phyloP scores from a whole-genome alignment of 2,113 vertebrate genomes.

The Tricholaema leucomelas region DNA sequence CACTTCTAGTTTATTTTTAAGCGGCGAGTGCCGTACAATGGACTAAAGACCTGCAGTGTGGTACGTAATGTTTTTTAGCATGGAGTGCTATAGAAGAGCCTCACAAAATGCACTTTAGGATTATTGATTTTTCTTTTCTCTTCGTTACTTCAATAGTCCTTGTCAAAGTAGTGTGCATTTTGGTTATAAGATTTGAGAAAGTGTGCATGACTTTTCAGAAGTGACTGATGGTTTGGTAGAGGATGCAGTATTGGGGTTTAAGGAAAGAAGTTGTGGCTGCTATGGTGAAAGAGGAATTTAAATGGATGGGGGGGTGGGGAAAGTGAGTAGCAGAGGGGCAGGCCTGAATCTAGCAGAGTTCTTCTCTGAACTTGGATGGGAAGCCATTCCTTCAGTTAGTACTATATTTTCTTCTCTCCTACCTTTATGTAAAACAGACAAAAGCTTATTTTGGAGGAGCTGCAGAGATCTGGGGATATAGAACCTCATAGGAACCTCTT shows the following conservation, averaged over 20 bases:
- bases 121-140: too few relatives aligned
- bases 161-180: neutral
- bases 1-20: neutral
- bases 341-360: neutral
- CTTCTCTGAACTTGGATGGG: neutral
- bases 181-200: neutral
- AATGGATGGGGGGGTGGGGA: neutral
- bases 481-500: neutral
- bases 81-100: neutral
- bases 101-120: neutral
- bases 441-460: neutral
- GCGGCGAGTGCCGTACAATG: neutral
- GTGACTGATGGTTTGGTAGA: fast-evolving
- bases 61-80: neutral
- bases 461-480: neutral
- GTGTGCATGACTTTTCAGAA: neutral
- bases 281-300: neutral
- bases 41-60: neutral
- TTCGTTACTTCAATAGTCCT: neutral
- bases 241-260: neutral
- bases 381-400: neutral
- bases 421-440: neutral
- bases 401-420: neutral
- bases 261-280: neutral
- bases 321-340: neutral